Evolutionary conservation across 2,113 vertebrate genomes (phyloP).

Genomic region (Ceyx cyanopectus): DNA sequence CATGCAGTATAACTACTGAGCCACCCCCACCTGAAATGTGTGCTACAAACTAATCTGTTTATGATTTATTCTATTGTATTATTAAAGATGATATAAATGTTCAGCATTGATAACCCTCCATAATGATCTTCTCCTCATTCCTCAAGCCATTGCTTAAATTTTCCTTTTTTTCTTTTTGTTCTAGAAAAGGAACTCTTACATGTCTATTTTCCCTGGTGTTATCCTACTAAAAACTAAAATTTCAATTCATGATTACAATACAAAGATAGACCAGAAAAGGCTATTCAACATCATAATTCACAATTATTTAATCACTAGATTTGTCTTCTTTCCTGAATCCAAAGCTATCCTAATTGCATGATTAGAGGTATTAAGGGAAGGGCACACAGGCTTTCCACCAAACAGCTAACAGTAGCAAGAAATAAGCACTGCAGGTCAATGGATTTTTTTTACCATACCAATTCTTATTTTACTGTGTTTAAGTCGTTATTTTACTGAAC

Average conservation of each 20-base stretch:
- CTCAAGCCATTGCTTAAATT: not conserved
- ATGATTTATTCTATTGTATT: not conserved
- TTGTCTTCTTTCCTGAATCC: not conserved
- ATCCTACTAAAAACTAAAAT: not conserved
- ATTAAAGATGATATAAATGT: not conserved
- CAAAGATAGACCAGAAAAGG: not conserved
- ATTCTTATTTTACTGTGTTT: not conserved
- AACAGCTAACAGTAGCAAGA: not conserved
- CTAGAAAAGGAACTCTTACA: not conserved
- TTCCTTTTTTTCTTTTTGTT: not conserved
- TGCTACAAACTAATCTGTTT: not conserved
- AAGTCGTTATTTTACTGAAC: not conserved
- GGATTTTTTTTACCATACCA: not conserved
- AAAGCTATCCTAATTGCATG: not conserved
- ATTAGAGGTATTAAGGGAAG: conserved; percentile 1
- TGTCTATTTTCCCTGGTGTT: not conserved
- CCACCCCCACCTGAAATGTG: not conserved
- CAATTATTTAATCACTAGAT: not conserved
- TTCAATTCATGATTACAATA: not conserved
- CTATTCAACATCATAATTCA: not conserved
- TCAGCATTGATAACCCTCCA: not conserved
- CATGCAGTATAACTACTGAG: not conserved
- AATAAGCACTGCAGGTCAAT: not conserved
- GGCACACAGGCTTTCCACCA: not conserved
- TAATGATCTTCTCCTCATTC: not conserved